A percentile compares a stretch with the other conserved stretches of the same genome.
Conservation (phyloP, 2,113 vertebrate species). For the Sapayoa aenigma region DNA sequence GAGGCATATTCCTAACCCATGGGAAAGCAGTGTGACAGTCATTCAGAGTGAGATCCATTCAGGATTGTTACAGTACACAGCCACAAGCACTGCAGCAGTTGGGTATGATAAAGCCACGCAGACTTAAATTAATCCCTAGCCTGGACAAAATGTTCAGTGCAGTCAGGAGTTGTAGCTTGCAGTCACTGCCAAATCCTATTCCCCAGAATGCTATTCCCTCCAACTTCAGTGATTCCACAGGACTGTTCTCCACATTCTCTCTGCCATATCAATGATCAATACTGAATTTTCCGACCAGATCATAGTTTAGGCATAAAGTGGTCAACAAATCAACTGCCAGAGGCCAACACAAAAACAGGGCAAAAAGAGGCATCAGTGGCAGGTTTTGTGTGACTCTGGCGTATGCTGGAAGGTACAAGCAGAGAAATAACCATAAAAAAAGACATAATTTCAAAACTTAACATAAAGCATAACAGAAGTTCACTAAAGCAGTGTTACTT, state of each 20-base stretch:
- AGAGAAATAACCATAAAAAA: not conserved
- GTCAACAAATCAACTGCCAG: not conserved
- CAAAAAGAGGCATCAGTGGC: not conserved
- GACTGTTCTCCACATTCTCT: not conserved
- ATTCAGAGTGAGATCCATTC: not conserved
- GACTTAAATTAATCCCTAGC: conserved; percentile 2
- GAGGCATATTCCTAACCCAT: not conserved
- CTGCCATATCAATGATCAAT: not conserved
- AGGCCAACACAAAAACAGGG: not conserved
- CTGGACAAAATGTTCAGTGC: not conserved
- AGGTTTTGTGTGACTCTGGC: not conserved
- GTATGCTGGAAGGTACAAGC: not conserved
- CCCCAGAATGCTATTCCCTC: not conserved
- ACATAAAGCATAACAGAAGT: not conserved
- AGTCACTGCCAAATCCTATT: not conserved
- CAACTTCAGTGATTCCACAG: not conserved
- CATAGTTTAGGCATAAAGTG: not conserved
- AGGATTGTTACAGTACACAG: not conserved
- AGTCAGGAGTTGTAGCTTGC: not conserved
- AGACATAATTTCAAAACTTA: not conserved
- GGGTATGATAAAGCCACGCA: conserved; percentile 1
- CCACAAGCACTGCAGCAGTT: conserved; percentile 5
- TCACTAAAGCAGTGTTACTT: not conserved
- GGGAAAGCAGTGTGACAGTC: not conserved
- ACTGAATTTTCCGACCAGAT: not conserved